These are phyloP conservation scores for Drosophila oshimai DNA, from an alignment of 1,140 invertebrate species.

Conservation along the genomic window DNA sequence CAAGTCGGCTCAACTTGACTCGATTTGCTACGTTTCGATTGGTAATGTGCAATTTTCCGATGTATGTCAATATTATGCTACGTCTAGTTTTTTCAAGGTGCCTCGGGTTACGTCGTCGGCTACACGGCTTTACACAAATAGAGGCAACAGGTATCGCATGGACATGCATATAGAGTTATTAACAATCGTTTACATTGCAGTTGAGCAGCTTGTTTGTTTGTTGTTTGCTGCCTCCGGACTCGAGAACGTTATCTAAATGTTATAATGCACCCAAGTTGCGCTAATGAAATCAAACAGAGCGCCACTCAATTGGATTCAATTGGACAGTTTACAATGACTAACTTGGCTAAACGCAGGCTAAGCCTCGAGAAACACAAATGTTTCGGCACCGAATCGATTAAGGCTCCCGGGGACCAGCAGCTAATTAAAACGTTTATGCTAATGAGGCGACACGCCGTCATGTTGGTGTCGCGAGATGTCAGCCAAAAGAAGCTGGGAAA, in stretches of 20 bases:
- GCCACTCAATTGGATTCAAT: slow-evolving; percentile 74
- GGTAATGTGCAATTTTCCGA: slow-evolving; percentile 58
- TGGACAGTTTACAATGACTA: slow-evolving; percentile 52
- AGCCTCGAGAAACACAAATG: slow-evolving; percentile 17
- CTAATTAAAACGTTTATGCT: slow-evolving; percentile 78
- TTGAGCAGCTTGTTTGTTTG: slow-evolving; percentile 27
- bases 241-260: slow-evolving; percentile 40
- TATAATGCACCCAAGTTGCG: slow-evolving; percentile 61
- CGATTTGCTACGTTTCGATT: slow-evolving; percentile 35
- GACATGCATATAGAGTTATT: slow-evolving; percentile 56
- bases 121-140: slow-evolving; percentile 13
- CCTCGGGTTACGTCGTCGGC: slow-evolving; percentile 42
- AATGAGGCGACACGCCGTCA: slow-evolving; percentile 59
- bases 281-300: slow-evolving; percentile 66
- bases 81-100: slow-evolving; percentile 65
- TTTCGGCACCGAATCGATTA: slow-evolving; percentile 58
- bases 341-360: slow-evolving; percentile 19
- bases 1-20: neutral
- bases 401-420: slow-evolving; percentile 16
- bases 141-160: slow-evolving; percentile 6
- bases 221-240: slow-evolving; percentile 24
- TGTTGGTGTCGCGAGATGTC: slow-evolving; percentile 50
- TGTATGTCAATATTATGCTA: slow-evolving; percentile 72
- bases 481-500: slow-evolving; percentile 2
- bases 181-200: slow-evolving; percentile 50